Evolutionary conservation across 92 coral and sea anemone species (phyloP).

Genomic region (Zoanthus gigantus): DNA sequence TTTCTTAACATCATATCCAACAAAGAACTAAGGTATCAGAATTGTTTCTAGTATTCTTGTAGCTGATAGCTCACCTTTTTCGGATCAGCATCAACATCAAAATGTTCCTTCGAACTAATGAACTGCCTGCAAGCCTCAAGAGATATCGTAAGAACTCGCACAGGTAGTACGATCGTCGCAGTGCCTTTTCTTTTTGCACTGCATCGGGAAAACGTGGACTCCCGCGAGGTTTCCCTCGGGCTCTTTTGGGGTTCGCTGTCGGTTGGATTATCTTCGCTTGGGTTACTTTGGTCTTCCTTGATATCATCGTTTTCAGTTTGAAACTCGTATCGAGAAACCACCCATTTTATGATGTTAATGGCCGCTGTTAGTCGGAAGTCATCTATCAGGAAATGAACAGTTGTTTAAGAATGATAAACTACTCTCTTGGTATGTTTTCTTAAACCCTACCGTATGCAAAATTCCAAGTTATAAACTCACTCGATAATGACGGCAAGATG

Average conservation of each 20-base stretch:
- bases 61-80: constrained; percentile 58
- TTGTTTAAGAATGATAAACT: not conserved
- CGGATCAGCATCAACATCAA: constrained; percentile 83
- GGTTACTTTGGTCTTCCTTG: not conserved
- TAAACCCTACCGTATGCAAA: too few species aligned
- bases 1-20: too few species aligned
- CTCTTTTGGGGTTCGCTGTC: constrained; percentile 29
- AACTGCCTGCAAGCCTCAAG: constrained; percentile 91
- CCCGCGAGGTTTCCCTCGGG: constrained; percentile 3
- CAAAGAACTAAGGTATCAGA: not conserved
- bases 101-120: constrained; percentile 73
- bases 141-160: constrained; percentile 84
- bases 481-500: not conserved
- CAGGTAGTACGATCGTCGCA: constrained; percentile 69
- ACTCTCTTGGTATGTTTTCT: too few species aligned
- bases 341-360: constrained; percentile 84
- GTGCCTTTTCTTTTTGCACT: constrained; percentile 24
- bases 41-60: not conserved
- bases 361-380: constrained; percentile 93
- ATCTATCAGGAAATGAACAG: constrained; percentile 46
- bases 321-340: constrained; percentile 64
- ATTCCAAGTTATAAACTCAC: too few species aligned
- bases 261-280: constrained; percentile 5
- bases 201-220: constrained; percentile 34
- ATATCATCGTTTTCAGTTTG: constrained; percentile 25